Conservation (phyloP, 2,113 vertebrate species). For the Leiothrix lutea region DNA sequence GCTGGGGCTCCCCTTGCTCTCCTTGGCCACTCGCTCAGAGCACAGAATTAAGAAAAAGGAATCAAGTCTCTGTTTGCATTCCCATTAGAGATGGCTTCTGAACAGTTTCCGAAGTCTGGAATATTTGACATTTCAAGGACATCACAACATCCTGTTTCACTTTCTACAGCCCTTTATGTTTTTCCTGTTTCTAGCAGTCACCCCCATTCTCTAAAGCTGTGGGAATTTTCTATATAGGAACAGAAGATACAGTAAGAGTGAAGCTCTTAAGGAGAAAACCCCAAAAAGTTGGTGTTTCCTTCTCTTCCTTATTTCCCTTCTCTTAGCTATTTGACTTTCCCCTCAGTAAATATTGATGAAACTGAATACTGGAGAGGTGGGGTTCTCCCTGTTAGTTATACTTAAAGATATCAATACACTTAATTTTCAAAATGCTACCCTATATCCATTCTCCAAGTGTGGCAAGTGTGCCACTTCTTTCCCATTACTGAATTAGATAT, state of each 20-base stretch:
- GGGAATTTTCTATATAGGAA: background rate
- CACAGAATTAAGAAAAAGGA: background rate
- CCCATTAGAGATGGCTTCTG: background rate
- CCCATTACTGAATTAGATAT: background rate
- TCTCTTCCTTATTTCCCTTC: background rate
- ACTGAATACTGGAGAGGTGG: background rate
- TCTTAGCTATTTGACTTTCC: background rate
- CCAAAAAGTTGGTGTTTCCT: background rate
- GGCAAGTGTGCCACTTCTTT: background rate
- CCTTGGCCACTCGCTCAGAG: background rate
- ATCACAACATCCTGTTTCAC: background rate
- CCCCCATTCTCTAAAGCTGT: background rate
- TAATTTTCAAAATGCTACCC: background rate
- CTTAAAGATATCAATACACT: background rate
- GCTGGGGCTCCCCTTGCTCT: background rate
- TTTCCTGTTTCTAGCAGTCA: background rate
- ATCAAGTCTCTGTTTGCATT: background rate
- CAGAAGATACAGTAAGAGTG: background rate
- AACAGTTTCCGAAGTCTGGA: background rate
- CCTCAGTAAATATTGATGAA: background rate
- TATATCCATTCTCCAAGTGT: background rate
- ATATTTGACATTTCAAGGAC: background rate
- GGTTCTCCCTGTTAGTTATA: background rate
- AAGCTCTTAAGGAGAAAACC: background rate
- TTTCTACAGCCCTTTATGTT: background rate